Evolutionary conservation across 2,888 invertebrate genomes (phyloP), one percentile per base, ranked within the genome.

Genomic region (Lepas anatifera): DNA sequence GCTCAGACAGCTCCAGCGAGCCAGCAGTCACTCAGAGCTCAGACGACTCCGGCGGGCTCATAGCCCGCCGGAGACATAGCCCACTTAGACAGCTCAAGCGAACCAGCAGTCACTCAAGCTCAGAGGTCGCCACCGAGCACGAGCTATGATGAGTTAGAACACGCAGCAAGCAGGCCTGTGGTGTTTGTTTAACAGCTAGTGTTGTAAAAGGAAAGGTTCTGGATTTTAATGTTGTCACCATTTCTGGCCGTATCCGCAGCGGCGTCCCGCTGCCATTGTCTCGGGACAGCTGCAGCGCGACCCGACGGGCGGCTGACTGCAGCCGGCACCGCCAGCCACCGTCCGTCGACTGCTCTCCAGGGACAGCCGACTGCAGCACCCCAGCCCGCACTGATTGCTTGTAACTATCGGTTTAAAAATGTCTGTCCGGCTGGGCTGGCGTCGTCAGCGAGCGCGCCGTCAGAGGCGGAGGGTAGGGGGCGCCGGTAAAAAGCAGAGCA

Each of bases 371-470:
- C n/a, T n/a, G n/a, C n/a, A n/a, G n/a, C n/a, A n/a, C n/a, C n/a
- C n/a, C n/a, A n/a, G n/a, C n/a, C n/a, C 63, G n/a, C 63, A 37
- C 63, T 63, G 63, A 63, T 63, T 63, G 37, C 63, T 63, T 63
- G 37, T 63, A 63, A 63, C 37, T 63, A 63, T 63, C 63, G 63
- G 63, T 63, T 63, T 63, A 63, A 63, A 63, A 63, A 63, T 63
- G n/a, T n/a, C n/a, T n/a, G 63, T 22, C 63, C 41, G n/a, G 52
- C 52, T 29, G 11, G 1, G 35, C 63, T 8, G 63, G 7, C 35
- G 63, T 37, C 63, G 63, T 63, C 58, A 2, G 48, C 29, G 2
- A 29, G 29, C 48, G 48, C 48, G 22, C 22, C 10, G 37, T 29
- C 29, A 10, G 52, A 8, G 52, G 52, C 27, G 52, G 48, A 25